These are phyloP conservation scores for Knipowitschia caucasica DNA, from an alignment of 2,797 vertebrate genomes.

Conservation along the genomic window DNA sequence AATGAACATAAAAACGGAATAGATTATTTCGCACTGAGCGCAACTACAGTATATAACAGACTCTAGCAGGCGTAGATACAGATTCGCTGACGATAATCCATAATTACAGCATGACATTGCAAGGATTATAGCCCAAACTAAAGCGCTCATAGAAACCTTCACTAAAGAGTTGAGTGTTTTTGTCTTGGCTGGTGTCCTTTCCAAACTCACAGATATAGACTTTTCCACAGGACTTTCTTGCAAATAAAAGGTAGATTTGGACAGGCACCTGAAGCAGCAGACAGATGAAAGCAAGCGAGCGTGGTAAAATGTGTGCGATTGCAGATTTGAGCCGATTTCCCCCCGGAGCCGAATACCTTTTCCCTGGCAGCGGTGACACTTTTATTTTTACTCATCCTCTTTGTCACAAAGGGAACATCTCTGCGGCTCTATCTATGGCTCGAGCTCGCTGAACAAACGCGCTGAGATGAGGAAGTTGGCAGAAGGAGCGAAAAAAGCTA, in stretches of 20 bases:
- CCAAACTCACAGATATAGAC: neutral
- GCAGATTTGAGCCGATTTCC: conserved; percentile 30
- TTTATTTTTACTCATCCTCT: conserved; percentile 23
- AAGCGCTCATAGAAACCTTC: too few species aligned
- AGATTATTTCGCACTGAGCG: neutral
- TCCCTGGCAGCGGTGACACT: conserved; percentile 11
- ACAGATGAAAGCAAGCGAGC: conserved; percentile 9
- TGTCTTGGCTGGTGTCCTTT: neutral
- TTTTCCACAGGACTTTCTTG: neutral
- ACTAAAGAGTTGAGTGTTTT: too few species aligned
- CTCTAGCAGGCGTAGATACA: too few species aligned
- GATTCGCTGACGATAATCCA: too few species aligned
- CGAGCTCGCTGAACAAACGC: conserved; percentile 23
- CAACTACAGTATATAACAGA: neutral
- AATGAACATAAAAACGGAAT: conserved; percentile 8
- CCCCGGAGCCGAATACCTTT: conserved; percentile 30
- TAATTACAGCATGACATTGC: too few species aligned
- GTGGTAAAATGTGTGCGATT: conserved; percentile 20
- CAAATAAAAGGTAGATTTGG: conserved; percentile 22
- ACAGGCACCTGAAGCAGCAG: conserved; percentile 15
- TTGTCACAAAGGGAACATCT: conserved; percentile 35
- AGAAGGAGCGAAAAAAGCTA: conserved; percentile 14
- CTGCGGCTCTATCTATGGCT: conserved; percentile 31
- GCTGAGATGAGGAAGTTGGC: conserved; percentile 31
- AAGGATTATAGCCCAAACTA: too few species aligned